Conservation (phyloP, 2,113 vertebrate genomes). For the Nibea albiflora region DNA sequence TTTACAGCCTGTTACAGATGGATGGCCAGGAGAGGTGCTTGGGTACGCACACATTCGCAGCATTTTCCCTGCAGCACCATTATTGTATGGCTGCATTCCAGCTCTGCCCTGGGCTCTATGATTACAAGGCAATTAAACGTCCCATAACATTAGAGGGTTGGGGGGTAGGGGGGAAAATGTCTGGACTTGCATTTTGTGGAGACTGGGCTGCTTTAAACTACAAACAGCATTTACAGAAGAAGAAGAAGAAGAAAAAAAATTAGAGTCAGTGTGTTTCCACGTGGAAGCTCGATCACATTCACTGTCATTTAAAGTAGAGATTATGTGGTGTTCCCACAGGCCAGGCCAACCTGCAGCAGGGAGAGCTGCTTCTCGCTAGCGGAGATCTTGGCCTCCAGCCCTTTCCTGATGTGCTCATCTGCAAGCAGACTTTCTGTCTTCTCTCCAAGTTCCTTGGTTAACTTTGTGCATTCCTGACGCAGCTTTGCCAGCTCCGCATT, state of each 20-base stretch:
- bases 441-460: conserved; percentile 91
- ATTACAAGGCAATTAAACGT: conserved; percentile 67
- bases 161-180: conserved; percentile 30
- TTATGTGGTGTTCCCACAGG: conserved; percentile 12
- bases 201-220: conserved; percentile 1
- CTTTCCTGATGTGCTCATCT: conserved; percentile 89
- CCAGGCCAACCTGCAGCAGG: conserved; percentile 86
- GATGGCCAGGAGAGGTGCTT: conserved; percentile 34
- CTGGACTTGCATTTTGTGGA: conserved; percentile 17
- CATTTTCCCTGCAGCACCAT: conserved; percentile 58
- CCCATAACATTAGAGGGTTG: conserved; percentile 54
- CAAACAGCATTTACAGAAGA: background rate
- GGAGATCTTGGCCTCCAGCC: conserved; percentile 86
- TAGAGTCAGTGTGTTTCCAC: background rate
- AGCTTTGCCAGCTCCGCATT: conserved; percentile 95
- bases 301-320: conserved; percentile 10
- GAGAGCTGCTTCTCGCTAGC: conserved; percentile 88
- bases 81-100: conserved; percentile 66
- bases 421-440: conserved; percentile 87
- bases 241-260: background rate
- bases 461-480: conserved; percentile 90
- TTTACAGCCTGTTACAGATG: conserved; percentile 7
- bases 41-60: conserved; percentile 67
- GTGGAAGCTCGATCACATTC: background rate
- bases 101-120: conserved; percentile 31